Conservation (phyloP, 2,888 invertebrate species). For the Trachelus iudaicus region DNA sequence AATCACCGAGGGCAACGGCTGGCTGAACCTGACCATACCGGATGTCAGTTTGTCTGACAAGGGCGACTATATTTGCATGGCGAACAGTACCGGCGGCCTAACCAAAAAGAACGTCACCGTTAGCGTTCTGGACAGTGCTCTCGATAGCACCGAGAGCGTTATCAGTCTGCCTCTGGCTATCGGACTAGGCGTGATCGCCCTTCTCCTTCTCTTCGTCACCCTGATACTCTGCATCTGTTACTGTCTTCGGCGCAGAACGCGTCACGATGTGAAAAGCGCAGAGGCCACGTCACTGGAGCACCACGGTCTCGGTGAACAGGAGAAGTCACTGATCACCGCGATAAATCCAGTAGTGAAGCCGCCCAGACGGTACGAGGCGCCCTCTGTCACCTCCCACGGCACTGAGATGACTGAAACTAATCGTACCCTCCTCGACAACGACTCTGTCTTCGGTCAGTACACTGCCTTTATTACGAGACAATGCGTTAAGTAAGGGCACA, state of each 20-base stretch:
- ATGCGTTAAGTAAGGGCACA: slow-evolving; percentile 29
- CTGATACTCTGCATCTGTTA: slow-evolving; percentile 71
- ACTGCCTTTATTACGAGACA: slow-evolving; percentile 55
- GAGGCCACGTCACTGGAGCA: slow-evolving; percentile 78
- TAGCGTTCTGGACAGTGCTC: slow-evolving; percentile 64
- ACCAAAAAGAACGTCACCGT: slow-evolving; percentile 81
- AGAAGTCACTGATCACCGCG: slow-evolving; percentile 85
- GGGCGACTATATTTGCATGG: slow-evolving; percentile 82
- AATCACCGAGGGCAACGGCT: slow-evolving; percentile 43
- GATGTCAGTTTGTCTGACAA: slow-evolving; percentile 74
- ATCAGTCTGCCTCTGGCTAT: slow-evolving; percentile 67
- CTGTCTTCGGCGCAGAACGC: slow-evolving; percentile 68
- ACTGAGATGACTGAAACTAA: slow-evolving; percentile 87
- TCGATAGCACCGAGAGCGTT: slow-evolving; percentile 39
- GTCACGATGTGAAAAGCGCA: slow-evolving; percentile 70
- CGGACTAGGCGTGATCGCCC: slow-evolving; percentile 66
- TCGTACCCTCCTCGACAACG: slow-evolving; percentile 82
- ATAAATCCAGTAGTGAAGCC: slow-evolving; percentile 89
- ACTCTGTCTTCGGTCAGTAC: slow-evolving; percentile 81
- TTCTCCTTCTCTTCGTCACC: slow-evolving; percentile 67
- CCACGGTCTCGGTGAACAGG: slow-evolving; percentile 84
- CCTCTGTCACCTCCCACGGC: slow-evolving; percentile 77
- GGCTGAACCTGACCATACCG: slow-evolving; percentile 75
- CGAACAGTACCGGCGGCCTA: slow-evolving; percentile 84
- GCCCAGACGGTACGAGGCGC: slow-evolving; percentile 80